These are phyloP conservation scores for Mobula birostris DNA, from an alignment of 2,113 vertebrate genomes.

Conservation along the genomic window DNA sequence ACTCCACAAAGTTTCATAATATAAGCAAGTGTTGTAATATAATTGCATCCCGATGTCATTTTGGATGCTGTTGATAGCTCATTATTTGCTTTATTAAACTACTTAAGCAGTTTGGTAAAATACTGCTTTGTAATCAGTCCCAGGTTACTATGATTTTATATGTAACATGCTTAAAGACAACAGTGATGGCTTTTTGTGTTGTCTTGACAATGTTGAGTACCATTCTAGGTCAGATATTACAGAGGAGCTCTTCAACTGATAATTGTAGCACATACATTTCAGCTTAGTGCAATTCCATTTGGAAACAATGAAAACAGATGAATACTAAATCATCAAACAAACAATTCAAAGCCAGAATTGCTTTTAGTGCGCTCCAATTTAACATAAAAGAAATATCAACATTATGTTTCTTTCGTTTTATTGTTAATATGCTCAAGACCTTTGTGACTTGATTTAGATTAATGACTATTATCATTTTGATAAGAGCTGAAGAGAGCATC, in stretches of 20 bases:
- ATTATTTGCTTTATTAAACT: slow-evolving; percentile 29
- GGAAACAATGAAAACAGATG: background rate
- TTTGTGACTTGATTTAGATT: background rate
- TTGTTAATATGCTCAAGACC: background rate
- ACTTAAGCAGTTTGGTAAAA: background rate
- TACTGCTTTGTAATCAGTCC: slow-evolving; percentile 16
- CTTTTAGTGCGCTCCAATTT: background rate
- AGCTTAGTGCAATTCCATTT: background rate
- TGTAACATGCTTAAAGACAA: background rate
- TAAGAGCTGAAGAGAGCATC: background rate
- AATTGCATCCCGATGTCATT: slow-evolving; percentile 16
- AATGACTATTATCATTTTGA: background rate
- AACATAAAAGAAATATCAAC: background rate
- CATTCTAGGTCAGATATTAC: background rate
- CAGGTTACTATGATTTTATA: slow-evolving; percentile 14
- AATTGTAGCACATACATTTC: background rate
- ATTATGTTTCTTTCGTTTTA: background rate
- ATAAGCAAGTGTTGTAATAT: background rate
- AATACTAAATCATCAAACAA: background rate
- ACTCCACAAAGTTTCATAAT: background rate
- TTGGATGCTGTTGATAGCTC: background rate
- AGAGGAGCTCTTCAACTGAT: background rate
- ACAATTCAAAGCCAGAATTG: background rate
- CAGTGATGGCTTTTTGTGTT: background rate
- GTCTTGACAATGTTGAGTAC: background rate